These are phyloP conservation scores for Hydrozoanthus gracilis DNA, from an alignment of 92 coral and sea anemone species.

Conservation along the genomic window DNA sequence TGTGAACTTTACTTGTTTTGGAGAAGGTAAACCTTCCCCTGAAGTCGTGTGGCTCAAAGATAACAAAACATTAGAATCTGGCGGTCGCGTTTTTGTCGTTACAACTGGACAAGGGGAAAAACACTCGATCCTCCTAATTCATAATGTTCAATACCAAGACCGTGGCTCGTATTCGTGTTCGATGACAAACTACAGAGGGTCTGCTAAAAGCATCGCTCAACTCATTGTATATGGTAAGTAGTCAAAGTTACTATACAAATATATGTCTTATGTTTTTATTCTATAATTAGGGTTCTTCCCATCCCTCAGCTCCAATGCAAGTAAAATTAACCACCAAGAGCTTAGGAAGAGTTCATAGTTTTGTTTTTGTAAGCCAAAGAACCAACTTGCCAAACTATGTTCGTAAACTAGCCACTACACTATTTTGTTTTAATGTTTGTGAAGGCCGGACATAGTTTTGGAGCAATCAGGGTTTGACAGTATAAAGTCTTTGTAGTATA, in stretches of 20 bases:
- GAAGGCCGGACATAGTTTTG: no score
- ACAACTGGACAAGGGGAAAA: constrained; percentile 9
- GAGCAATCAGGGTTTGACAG: no score
- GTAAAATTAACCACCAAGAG: background rate
- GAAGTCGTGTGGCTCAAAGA: constrained; percentile 59
- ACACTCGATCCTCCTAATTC: constrained; percentile 45
- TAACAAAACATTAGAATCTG: background rate
- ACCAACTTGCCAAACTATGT: no score
- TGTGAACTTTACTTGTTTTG: constrained; percentile 53
- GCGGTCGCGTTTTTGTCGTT: background rate
- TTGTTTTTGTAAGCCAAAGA: background rate
- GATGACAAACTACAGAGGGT: constrained; percentile 57
- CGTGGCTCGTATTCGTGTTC: constrained; percentile 67
- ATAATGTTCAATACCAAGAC: constrained; percentile 47
- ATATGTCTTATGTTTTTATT: no score
- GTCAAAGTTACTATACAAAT: no score
- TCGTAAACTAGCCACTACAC: no score
- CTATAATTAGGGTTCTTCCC: background rate
- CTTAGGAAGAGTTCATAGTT: background rate
- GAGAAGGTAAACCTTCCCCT: constrained; percentile 73
- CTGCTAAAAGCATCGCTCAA: constrained; percentile 18
- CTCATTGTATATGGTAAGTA: constrained; percentile 68
- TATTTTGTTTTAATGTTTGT: no score
- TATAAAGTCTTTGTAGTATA: no score
- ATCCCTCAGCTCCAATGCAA: background rate